Evolutionary conservation across 1,140 invertebrate species (phyloP).

Genomic region (Wasmannia auropunctata): DNA sequence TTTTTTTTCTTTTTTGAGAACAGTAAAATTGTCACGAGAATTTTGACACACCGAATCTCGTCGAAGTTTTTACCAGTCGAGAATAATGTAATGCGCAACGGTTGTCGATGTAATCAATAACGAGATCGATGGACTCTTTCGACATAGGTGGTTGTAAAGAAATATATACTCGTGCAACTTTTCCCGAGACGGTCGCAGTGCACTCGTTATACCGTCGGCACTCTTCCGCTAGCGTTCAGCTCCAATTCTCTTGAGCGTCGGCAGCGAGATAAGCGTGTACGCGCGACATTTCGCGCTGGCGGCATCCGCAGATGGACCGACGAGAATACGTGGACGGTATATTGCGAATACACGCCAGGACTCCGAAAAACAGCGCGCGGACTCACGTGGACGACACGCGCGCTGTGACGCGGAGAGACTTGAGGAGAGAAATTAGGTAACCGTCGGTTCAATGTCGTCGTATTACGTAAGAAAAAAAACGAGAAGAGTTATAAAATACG

Average conservation of each 20-base stretch:
- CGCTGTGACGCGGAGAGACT: neutral
- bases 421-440: slow-evolving; percentile 59
- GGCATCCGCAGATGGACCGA: neutral
- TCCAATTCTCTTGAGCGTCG: neutral
- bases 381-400: neutral
- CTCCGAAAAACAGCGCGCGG: neutral
- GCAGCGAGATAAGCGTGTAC: neutral
- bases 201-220: neutral
- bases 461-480: slow-evolving; percentile 52
- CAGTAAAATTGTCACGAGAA: neutral
- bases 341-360: neutral
- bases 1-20: neutral
- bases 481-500: slow-evolving; percentile 29
- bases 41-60: neutral
- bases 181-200: neutral
- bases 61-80: neutral
- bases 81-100: too few relatives aligned
- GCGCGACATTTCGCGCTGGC: neutral
- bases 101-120: neutral
- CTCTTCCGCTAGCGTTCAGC: neutral
- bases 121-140: neutral
- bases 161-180: neutral
- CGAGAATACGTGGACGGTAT: slow-evolving; percentile 7
- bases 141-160: neutral
- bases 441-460: neutral